Evolutionary conservation across 2,888 invertebrate species (phyloP).

Genomic region (Scaptomyza tumidula): DNA sequence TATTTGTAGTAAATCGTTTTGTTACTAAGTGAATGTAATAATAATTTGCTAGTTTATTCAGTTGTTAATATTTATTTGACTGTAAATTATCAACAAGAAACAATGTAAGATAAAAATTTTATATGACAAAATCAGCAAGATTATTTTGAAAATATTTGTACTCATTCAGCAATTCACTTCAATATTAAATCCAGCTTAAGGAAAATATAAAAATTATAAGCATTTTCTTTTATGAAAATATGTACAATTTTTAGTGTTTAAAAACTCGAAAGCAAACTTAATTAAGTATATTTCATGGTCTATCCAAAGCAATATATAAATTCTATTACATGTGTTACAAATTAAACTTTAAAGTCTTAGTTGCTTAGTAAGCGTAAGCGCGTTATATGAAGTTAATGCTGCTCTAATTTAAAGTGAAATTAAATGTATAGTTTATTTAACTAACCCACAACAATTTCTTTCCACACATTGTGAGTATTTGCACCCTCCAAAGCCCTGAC

Average conservation of each 20-base stretch:
- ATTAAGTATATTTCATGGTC: too few species aligned
- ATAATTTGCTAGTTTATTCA: not conserved
- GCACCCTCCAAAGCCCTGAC: not conserved
- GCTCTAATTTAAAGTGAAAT: conserved; percentile 14
- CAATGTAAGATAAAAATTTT: too few species aligned
- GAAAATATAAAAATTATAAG: too few species aligned
- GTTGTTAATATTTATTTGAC: not conserved
- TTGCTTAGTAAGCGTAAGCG: conserved; percentile 8
- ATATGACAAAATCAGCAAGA: too few species aligned
- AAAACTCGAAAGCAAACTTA: too few species aligned
- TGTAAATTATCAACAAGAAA: not conserved
- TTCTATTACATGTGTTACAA: not conserved
- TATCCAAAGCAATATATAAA: too few species aligned
- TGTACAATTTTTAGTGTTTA: too few species aligned
- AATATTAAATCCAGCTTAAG: too few species aligned
- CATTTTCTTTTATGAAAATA: too few species aligned
- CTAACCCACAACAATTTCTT: conserved; percentile 19
- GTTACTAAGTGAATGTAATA: not conserved
- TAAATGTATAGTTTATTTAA: conserved; percentile 34
- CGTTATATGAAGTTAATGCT: not conserved
- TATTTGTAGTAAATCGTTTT: not conserved
- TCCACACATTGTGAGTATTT: conserved; percentile 20
- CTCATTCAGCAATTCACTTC: too few species aligned
- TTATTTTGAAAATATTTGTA: too few species aligned
- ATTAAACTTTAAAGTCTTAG: conserved; percentile 5